Base-by-base conservation (phyloP, 2,113 vertebrate species). In the Alethe diademata region DNA sequence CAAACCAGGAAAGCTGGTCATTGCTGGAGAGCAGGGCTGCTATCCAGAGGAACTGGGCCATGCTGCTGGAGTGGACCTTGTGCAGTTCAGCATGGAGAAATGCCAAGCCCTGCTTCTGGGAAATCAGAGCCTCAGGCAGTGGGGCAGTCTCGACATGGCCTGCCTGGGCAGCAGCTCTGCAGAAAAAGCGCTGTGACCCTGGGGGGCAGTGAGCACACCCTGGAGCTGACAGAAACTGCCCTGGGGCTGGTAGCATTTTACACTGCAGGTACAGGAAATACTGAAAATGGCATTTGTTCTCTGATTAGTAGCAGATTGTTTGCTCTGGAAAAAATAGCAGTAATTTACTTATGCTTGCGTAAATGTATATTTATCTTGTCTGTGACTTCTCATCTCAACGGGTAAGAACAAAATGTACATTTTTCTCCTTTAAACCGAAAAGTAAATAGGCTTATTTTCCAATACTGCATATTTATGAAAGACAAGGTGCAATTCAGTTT, bases 201-300 rank as follows among this genome's bases (percentile, higher is more conserved):
- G 28, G 1, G 9, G 19, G 2, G 48, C 19, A 56, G 6, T 0
- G 1, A 81, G 35, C 6, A 51, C 22, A 42, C 12, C 9, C 42
- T 61, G 40, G 25, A 35, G 14, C 58, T 42, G 31, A 29, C 28
- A 61, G 38, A 4, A 53, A 3, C 3, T 38, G 29, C 57, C 8
- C 28, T 26, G 17, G 9, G 8, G 3, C 12, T 81, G 61, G 28
- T 24, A 81, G 26, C 3, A 40, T 60, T 45, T 74, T 70, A 6
- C 43, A 33, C 25, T 20, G 6, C 6, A 56, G 15, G 6, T 78
- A 6, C 8, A 64, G 60, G 25, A 78, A 35, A 8, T 62, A 22
- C 20, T 61, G 61, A 40, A 91, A 56, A 15, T 45, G 28, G 3
- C 4, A 19, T 47, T 78, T 88, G 4, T 72, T 90, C 40, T 90